Evolutionary conservation across 1,140 invertebrate species (phyloP), one percentile per base, ranked within the genome.

Genomic region (Hyles euphorbiae): DNA sequence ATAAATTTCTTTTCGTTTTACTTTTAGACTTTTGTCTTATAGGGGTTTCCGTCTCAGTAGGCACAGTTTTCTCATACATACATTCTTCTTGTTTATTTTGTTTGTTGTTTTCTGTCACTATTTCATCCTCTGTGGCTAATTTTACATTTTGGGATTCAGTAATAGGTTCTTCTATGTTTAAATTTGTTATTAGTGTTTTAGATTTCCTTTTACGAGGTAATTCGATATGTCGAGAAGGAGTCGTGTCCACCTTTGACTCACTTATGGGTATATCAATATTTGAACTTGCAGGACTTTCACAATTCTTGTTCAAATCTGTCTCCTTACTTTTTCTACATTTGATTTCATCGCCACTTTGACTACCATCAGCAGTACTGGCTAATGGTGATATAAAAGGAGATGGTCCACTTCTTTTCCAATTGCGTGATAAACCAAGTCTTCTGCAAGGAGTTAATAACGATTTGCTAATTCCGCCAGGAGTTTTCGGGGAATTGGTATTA

Each of bases 391-490:
- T 68, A 58, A 88, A 88, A 6, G 83, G 85, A 3, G 85, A 87
- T 46, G 67, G 47, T 4, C 76, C 78, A 62, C 61, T 70, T 65
- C 76, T 84, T 61, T 67, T 82, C 79, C 79, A 83, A 51, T 83
- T 86, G 11, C 82, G 76, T 11, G 83, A 87, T 22, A 88, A 64
- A 12, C 85, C 85, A 34, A 88, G 65, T 64, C 85, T 64, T 66
- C 85, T 67, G 53, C 81, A 83, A 53, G 85, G 83, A 53, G 85
- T 88, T 43, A 88, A 60, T 34, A 81, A 70, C 3, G 81, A 78
- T 57, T 84, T 88, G 59, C 83, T 86, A 4, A 88, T 88, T 11
- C 85, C 85, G 50, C 83, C 85, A 5, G 83, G 81, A 9, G 85
- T 88, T 68, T 87, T 86, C 8, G 85, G 82, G 4, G 85, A 83